Base-by-base conservation (phyloP, 2,797 vertebrate species). In the Champsocephalus esox region DNA sequence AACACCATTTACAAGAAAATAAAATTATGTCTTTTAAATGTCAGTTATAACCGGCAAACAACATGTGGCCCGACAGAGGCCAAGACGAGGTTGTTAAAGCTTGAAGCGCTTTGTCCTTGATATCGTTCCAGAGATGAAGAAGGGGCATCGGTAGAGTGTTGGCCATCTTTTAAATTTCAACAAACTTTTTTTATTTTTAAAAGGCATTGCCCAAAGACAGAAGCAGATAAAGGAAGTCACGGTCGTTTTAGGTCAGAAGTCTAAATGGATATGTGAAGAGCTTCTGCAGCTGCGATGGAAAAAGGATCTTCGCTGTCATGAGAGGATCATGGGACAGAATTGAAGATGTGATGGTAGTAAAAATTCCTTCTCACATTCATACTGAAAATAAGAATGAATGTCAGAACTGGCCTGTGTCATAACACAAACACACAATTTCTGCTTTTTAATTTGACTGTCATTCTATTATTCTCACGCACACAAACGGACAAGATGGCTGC, bases 401-500 rank as follows among this genome's bases (percentile, higher is more conserved):
- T 80, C 28, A 65, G 38, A 28, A 28, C 28, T 43, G 2, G 1
- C 52, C 3, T 64, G 10, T 21, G 19, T 57, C 54, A 32, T 59
- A 21, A 38, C 45, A 73, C 48, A 41, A 17, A 52, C 28, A 44
- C 19, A 24, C 38, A 21, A 13, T 49, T 14, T 51, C 56, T 72
- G 32, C 44, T 45, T 61, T 48, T 64, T 41, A 5, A 43, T 73
- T 67, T 63, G 16, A 54, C 43, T 12, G 21, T 28, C 28, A 9
- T 68, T 78, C 13, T 84, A n/a, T 76, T 65, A 54, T 73, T 82
- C 70, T 85, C 77, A 52, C 9, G 6, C 70, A 65, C 64, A 72
- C 72, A 72, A 75, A 84, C 72, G 72, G 77, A 90, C 89, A 94
- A 93, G 90, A 94, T 94, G 92, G 91, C 89, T 90, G 89, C 84